phyloP scores from a whole-genome alignment of 2,797 vertebrate species.

The Enteromius paludinosus region DNA sequence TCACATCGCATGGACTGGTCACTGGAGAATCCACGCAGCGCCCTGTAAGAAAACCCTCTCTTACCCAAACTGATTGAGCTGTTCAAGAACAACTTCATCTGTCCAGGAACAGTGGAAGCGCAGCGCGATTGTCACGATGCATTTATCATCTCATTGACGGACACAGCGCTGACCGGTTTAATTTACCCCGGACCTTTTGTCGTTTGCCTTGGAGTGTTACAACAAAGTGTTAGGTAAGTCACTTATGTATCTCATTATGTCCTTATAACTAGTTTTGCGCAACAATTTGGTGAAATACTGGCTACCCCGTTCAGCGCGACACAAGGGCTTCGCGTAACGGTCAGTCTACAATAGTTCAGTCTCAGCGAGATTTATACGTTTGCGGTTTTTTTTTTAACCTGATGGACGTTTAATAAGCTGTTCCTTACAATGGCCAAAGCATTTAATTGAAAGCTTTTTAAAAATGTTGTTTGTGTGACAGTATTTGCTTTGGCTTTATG shows the following conservation, averaged over 20 bases:
- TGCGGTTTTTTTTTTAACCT: not conserved
- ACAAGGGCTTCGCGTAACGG: not conserved
- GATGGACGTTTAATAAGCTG: not conserved
- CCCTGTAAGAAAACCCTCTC: slow-evolving; percentile 2
- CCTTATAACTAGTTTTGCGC: not conserved
- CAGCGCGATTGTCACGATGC: slow-evolving; percentile 44
- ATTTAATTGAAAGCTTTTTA: not conserved
- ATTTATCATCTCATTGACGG: slow-evolving; percentile 50
- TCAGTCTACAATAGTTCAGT: not conserved
- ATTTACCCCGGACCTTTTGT: slow-evolving; percentile 51
- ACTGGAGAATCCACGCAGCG: not conserved
- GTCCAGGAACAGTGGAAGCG: slow-evolving; percentile 11
- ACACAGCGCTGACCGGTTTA: slow-evolving; percentile 67
- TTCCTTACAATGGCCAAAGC: not conserved
- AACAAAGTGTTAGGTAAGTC: slow-evolving; percentile 80
- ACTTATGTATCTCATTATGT: not conserved
- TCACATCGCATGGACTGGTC: slow-evolving; percentile 33
- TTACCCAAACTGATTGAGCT: not conserved
- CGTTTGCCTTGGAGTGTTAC: slow-evolving; percentile 69
- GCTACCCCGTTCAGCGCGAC: not conserved
- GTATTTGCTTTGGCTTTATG: not conserved
- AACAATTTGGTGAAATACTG: not conserved
- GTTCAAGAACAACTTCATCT: slow-evolving; percentile 25
- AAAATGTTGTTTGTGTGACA: not conserved
- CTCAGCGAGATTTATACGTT: not conserved